Evolutionary conservation across 2,888 invertebrate species (phyloP).

Genomic region (Melanophora roralis): DNA sequence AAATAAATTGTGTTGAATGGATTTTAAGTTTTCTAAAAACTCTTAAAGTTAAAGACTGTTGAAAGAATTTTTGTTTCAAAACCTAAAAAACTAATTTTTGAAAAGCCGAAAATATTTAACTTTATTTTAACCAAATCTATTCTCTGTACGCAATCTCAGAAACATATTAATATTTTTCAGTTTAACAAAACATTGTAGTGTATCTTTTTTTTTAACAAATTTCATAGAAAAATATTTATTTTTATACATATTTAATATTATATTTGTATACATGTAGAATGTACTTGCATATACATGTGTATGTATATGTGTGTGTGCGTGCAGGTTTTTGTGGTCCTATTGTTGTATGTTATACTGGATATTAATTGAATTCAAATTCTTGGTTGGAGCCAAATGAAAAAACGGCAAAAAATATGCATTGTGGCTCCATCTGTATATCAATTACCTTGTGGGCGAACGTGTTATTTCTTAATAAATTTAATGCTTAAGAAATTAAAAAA

Average conservation of each 20-base stretch:
- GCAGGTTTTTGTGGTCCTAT: no score
- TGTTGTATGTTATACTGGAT: not conserved
- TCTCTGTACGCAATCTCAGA: conserved; percentile 43
- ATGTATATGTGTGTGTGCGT: not conserved
- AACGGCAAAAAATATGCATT: not conserved
- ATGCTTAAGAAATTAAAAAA: no score
- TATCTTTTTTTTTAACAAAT: not conserved
- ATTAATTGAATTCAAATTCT: not conserved
- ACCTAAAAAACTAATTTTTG: no score
- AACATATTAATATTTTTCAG: not conserved
- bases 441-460: not conserved
- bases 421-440: conserved; percentile 58
- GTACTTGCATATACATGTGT: not conserved
- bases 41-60: conserved; percentile 25
- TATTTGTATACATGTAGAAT: not conserved
- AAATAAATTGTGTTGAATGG: conserved; percentile 32
- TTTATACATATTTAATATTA: no score
- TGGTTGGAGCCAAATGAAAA: conserved; percentile 14
- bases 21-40: conserved; percentile 24
- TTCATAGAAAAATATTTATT: not conserved
- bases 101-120: conserved; percentile 1
- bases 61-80: no score
- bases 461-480: not conserved
- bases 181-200: conserved; percentile 26
- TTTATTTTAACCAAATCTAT: not conserved